Percentiles rank a stretch among this genome's conserved stretches.
These are phyloP conservation scores for Tichodroma muraria DNA, from an alignment of 2,113 vertebrate species.

Conservation along the genomic window DNA sequence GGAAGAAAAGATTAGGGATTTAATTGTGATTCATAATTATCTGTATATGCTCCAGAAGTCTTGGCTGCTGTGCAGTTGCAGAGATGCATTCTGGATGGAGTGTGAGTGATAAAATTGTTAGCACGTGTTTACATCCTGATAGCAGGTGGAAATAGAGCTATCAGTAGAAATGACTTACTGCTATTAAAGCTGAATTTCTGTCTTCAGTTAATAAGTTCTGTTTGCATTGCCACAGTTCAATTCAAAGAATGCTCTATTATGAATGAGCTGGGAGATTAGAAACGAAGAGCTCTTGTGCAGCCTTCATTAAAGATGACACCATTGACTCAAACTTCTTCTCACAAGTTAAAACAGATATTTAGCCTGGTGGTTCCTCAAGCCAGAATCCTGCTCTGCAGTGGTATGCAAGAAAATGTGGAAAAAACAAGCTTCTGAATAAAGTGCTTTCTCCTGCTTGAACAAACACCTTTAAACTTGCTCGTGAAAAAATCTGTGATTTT, in stretches of 20 bases:
- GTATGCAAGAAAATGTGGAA: background rate
- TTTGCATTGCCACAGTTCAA: background rate
- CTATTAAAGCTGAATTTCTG: conserved; percentile 15
- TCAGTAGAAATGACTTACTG: background rate
- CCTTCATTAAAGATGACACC: background rate
- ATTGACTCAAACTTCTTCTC: background rate
- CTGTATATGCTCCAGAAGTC: background rate
- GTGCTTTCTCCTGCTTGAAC: background rate
- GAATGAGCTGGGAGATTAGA: conserved; percentile 14
- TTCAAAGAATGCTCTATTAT: background rate
- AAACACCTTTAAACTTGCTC: background rate
- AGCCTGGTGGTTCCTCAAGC: background rate
- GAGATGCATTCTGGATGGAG: conserved; percentile 15
- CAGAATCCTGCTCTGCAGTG: background rate
- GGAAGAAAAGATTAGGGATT: background rate
- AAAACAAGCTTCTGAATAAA: background rate
- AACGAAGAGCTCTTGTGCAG: background rate
- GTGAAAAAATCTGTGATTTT: background rate
- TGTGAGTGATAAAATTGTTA: conserved; percentile 19
- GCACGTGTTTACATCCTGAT: conserved; percentile 31
- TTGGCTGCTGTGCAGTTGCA: background rate
- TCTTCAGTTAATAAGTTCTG: background rate
- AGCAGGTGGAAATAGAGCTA: conserved; percentile 42
- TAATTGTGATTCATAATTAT: conserved; percentile 24
- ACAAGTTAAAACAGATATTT: background rate